Evolutionary conservation across 1,140 invertebrate genomes (phyloP).

Genomic region (Oreohelix idahoensis): DNA sequence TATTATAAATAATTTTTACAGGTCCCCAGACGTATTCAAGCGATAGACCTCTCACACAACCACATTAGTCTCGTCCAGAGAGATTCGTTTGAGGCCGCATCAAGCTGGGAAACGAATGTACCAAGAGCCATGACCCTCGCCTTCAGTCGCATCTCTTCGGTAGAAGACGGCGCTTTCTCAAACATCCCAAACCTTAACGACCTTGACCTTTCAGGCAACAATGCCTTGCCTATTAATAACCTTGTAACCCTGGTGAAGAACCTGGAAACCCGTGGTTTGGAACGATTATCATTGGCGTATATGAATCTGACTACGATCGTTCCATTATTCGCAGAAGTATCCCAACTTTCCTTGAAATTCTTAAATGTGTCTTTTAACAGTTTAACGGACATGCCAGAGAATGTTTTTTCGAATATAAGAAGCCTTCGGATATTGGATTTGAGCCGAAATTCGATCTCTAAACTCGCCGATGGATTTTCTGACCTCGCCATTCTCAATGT

Average conservation of each 20-base stretch:
- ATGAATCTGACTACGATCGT: constrained; percentile 31
- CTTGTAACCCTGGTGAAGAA: constrained; percentile 48
- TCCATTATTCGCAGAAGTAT: constrained; percentile 38
- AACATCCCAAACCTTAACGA: constrained; percentile 46
- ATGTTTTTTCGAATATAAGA: constrained; percentile 42
- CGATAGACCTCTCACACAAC: constrained; percentile 60
- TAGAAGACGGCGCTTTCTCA: constrained; percentile 49
- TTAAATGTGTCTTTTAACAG: constrained; percentile 52
- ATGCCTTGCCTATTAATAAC: constrained; percentile 41
- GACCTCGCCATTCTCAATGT: constrained; percentile 47
- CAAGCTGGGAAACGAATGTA: constrained; percentile 49
- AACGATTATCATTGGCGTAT: constrained; percentile 45
- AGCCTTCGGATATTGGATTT: constrained; percentile 43
- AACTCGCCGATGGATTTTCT: constrained; percentile 31
- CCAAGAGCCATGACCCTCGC: constrained; percentile 54
- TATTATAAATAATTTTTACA: constrained; percentile 46
- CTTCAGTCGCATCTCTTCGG: constrained; percentile 53
- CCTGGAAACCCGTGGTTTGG: constrained; percentile 42
- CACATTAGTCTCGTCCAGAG: constrained; percentile 45
- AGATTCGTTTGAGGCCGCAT: constrained; percentile 54
- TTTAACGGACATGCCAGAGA: constrained; percentile 39
- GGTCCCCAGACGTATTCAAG: constrained; percentile 48
- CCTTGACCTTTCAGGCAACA: constrained; percentile 58
- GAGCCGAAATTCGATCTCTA: constrained; percentile 48
- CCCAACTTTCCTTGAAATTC: constrained; percentile 33